Conservation (phyloP, 1,140 invertebrate species). For the Trissolcus basalis region DNA sequence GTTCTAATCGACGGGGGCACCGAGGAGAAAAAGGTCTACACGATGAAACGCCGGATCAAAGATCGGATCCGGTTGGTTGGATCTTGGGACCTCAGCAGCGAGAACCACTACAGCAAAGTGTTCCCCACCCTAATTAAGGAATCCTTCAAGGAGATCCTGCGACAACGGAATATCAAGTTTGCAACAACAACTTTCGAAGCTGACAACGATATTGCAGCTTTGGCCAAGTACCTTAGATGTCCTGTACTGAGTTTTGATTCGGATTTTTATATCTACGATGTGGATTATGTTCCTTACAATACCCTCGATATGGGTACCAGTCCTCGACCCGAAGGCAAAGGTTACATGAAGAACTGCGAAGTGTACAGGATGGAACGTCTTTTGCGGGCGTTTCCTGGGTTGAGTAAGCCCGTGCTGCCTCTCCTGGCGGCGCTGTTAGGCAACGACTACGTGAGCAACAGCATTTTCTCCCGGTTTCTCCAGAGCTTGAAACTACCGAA, state of each 20-base stretch:
- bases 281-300: conserved; percentile 87
- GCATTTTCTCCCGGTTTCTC: conserved; percentile 84
- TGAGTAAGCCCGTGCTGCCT: conserved; percentile 82
- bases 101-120: conserved; percentile 75
- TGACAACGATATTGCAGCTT: conserved; percentile 87
- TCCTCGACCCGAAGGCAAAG: conserved; percentile 38
- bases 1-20: conserved; percentile 90
- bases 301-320: conserved; percentile 76
- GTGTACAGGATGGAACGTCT: conserved; percentile 85
- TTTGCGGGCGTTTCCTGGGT: conserved; percentile 79
- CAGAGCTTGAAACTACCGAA: conserved; percentile 80
- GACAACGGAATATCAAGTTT: conserved; percentile 80
- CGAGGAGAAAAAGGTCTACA: conserved; percentile 85
- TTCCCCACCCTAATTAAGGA: conserved; percentile 84
- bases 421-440: conserved; percentile 88
- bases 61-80: conserved; percentile 77
- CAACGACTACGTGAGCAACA: conserved; percentile 89
- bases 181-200: conserved; percentile 89
- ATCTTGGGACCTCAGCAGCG: conserved; percentile 68
- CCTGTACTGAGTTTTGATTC: conserved; percentile 93
- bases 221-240: conserved; percentile 85
- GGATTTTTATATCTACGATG: conserved; percentile 92
- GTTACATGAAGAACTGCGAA: conserved; percentile 78
- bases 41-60: conserved; percentile 78
- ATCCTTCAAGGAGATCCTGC: conserved; percentile 83